Base-by-base conservation (phyloP, 2,888 invertebrate species). In the Oasisia sp. region DNA sequence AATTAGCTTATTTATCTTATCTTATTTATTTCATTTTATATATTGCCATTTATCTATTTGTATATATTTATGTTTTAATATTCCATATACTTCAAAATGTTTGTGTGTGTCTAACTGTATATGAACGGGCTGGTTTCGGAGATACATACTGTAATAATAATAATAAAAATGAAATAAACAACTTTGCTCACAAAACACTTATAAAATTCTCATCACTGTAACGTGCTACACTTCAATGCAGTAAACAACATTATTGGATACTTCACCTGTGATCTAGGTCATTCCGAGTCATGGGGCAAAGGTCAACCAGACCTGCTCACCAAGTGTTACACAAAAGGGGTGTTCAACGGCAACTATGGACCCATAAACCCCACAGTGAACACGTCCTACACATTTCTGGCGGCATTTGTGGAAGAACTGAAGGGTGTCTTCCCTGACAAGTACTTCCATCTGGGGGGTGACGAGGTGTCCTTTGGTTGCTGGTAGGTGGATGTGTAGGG, bases 211-310 rank as follows among this genome's bases (percentile, higher is more conserved):
- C 11, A 45, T 45, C 8, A 45, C 9, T 50, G 14, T 50, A 50
- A 9, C 8, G 9, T 50, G 50, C 12, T 50, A 50, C 50, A 50
- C 5, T 11, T 50, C 9, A 9, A 12, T 12, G 50, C 50, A 50
- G 50, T 9, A 50, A 50, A 9, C 50, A 12, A 14, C 50, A 50
- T 50, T 14, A 8, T 50, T 3, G 19, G 74, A 74, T 74, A 74
- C 27, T 74, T 27, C 74, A 19, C 27, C 7, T n/a, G n/a, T 74
- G 27, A 74, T 94, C 0, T 92, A 96, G 96, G 96, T 91, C 96
- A 96, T 94, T 96, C 96, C 0, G 95, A 95, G 93, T 96, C 96
- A 14, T 96, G 96, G 96, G 96, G 96, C 32, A 92, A 95, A 89
- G 96, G 96, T 93, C 94, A 95, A 90, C 95, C 96, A 5, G 95